Evolutionary conservation across 2,113 vertebrate species (phyloP).

Genomic region (Nipponia nippon): DNA sequence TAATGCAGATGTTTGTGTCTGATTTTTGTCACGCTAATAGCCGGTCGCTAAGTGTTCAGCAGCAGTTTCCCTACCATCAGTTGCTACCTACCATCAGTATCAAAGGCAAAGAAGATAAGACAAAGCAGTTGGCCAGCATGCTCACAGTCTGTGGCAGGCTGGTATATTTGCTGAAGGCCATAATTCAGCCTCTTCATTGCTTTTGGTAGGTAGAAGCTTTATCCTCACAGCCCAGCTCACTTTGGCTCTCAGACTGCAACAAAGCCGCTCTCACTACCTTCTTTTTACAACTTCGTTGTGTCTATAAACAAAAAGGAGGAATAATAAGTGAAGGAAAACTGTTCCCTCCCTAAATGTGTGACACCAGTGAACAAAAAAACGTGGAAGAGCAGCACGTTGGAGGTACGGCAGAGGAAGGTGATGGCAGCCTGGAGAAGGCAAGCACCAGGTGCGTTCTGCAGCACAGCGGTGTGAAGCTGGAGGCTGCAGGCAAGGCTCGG

Average conservation of each 20-base stretch:
- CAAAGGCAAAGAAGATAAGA: not conserved
- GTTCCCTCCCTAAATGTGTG: not conserved
- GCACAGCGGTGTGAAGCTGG: not conserved
- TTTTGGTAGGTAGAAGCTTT: not conserved
- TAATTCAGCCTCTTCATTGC: not conserved
- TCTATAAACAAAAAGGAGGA: not conserved
- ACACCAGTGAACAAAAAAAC: not conserved
- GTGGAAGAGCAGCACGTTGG: not conserved
- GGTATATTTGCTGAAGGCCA: not conserved
- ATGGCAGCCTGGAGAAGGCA: not conserved
- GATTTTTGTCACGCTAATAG: not conserved
- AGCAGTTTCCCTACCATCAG: not conserved
- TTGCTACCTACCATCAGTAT: not conserved
- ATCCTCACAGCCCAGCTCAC: not conserved
- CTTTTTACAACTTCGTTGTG: not conserved
- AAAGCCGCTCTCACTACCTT: not conserved
- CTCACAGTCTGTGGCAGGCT: not conserved
- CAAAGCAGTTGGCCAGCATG: not conserved
- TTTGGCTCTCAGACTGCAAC: not conserved
- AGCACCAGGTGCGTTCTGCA: not conserved
- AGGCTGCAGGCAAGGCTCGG: rapidly evolving
- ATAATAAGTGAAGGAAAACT: not conserved
- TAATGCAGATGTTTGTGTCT: not conserved
- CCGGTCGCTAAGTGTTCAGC: not conserved
- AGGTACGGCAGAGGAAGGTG: not conserved